Evolutionary conservation across 2,113 vertebrate genomes (phyloP).

Genomic region (Tychaedon coryphoeus): DNA sequence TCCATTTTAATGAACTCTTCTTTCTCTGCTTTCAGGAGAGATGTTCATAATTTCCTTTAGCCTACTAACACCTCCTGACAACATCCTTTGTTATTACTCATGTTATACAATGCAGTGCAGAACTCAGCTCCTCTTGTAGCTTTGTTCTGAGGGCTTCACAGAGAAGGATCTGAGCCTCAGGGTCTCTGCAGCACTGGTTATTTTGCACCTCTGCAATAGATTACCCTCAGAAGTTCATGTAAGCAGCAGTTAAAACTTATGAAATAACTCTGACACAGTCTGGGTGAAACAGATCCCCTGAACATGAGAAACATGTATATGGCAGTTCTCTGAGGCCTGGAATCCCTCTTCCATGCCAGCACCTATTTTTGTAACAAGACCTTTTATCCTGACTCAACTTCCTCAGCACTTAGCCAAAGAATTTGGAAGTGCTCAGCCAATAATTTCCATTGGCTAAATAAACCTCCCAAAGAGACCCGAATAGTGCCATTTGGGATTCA

Average conservation of each 20-base stretch:
- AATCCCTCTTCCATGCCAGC: constrained; percentile 12
- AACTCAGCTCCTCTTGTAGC: background rate
- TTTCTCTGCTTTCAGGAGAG: background rate
- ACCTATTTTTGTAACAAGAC: constrained; percentile 7
- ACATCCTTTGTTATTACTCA: background rate
- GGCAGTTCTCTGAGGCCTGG: background rate
- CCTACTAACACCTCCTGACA: background rate
- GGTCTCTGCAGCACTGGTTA: background rate
- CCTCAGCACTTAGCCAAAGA: background rate
- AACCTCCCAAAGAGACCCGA: background rate
- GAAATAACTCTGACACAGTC: background rate
- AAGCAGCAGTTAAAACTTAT: background rate
- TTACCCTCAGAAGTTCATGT: background rate
- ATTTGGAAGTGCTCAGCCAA: background rate
- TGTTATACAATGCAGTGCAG: background rate
- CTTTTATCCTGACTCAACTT: constrained; percentile 3
- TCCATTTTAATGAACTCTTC: background rate
- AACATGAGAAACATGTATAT: background rate
- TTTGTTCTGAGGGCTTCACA: background rate
- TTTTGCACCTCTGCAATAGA: background rate
- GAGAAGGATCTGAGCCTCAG: background rate
- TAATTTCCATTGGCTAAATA: background rate
- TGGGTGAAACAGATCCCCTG: background rate
- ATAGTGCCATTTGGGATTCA: background rate
- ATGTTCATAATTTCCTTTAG: background rate